Evolutionary conservation across 2,797 vertebrate genomes (phyloP), one percentile per base, ranked within the genome.

Genomic region (Choloepus didactylus): DNA sequence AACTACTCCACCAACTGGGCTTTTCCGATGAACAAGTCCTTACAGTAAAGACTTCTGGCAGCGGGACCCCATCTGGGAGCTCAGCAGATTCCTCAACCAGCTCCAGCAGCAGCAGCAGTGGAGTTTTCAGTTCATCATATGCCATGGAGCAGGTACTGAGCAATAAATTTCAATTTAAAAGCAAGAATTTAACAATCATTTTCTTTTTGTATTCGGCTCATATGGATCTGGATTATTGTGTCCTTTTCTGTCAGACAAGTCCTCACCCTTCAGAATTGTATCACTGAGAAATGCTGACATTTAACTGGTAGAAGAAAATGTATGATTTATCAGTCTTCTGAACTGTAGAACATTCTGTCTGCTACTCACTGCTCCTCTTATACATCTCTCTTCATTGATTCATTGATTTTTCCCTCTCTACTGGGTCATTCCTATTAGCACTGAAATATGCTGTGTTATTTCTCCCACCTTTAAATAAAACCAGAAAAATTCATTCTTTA

Each of bases 1-100:
- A 99, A 98, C 98, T 99, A 27, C 99, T 99, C 84, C 99, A 99
- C 97, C 99, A 99, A 81, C 98, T 99, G 95, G 99, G 99, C 56
- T 99, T 99, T 98, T 99, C 98, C 10, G 99, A 99, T 91, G 99
- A 99, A 76, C 99, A 99, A 98, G 98, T 98, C 84, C 99, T 99
- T 80, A 99, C 99, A 0, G 99, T 99, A 75, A 99, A 99, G 98
- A 99, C 99, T 9, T 99, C 99, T 0, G 99, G 99, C 95, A 99
- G 99, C 0, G 99, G 99, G 9, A 99, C 99, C 2, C 99, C 99
- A 0, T 99, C 99, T 0, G 99, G 99, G 91, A 99, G 99, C 98
- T 99, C 99, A 0, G 99, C 99, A 64, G 99, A 99, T 76, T 99
- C 99, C 1, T 99, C 99, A 1, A 98, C 99, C 21, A 99, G 99